Evolutionary conservation across 2,888 invertebrate species (phyloP).

Genomic region (Drosophila lacicola): DNA sequence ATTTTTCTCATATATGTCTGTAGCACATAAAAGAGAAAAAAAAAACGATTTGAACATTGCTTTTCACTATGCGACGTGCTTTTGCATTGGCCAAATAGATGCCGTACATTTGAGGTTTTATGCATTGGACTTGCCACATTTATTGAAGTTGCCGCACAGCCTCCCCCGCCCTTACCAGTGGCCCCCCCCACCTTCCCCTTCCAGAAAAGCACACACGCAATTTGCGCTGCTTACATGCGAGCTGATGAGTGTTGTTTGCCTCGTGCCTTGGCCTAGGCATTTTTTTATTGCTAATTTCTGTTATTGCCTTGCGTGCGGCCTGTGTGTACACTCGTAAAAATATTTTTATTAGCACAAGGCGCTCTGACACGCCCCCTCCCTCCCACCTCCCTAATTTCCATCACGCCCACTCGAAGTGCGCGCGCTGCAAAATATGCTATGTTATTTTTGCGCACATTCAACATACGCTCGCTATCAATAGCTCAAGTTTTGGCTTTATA

Average conservation of each 20-base stretch:
- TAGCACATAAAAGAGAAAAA: conserved; percentile 24
- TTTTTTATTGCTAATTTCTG: conserved; percentile 77
- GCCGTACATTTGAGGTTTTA: conserved; percentile 42
- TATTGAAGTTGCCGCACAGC: conserved; percentile 44
- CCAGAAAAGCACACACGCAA: conserved; percentile 36
- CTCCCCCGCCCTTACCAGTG: not conserved
- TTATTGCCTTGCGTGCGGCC: conserved; percentile 61
- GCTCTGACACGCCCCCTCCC: conserved; percentile 9
- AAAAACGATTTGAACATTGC: conserved; percentile 51
- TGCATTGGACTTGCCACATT: conserved; percentile 53
- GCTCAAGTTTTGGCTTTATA: conserved; percentile 31
- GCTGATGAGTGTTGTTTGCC: conserved; percentile 24
- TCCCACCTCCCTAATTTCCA: not conserved
- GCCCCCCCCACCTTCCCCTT: not conserved
- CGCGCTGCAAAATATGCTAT: conserved; percentile 51
- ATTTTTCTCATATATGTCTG: conserved; percentile 16
- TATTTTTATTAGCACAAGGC: conserved; percentile 69
- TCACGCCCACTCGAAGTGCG: not conserved
- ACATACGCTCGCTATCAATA: conserved; percentile 39
- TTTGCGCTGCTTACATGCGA: conserved; percentile 27
- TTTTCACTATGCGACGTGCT: conserved; percentile 55
- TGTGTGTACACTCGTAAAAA: conserved; percentile 67
- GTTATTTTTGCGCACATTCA: conserved; percentile 19
- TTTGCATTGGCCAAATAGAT: conserved; percentile 11
- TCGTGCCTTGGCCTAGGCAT: conserved; percentile 44